phyloP scores from a whole-genome alignment of 1,140 invertebrate species.

The Polypedilum pembai region DNA sequence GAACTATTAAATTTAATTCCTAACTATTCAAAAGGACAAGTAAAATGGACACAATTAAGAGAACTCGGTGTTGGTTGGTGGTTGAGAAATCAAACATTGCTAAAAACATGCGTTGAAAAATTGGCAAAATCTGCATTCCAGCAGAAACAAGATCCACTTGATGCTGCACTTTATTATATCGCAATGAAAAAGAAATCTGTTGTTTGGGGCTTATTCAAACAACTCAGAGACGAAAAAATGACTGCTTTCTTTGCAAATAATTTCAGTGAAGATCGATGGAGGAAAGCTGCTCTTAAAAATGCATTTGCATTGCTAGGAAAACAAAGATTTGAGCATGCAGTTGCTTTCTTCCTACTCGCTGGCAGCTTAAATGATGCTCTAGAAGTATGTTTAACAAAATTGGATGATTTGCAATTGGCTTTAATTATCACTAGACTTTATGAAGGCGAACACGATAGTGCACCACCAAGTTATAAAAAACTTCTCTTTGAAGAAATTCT shows the following conservation, averaged over 20 bases:
- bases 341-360: slow-evolving; percentile 90
- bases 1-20: slow-evolving; percentile 88
- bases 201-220: slow-evolving; percentile 91
- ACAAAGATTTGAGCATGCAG: slow-evolving; percentile 89
- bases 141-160: slow-evolving; percentile 85
- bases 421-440: slow-evolving; percentile 89
- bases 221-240: slow-evolving; percentile 84
- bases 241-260: slow-evolving; percentile 92
- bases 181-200: slow-evolving; percentile 98
- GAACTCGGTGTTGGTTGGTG: slow-evolving; percentile 96
- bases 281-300: slow-evolving; percentile 95
- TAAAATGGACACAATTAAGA: slow-evolving; percentile 85
- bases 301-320: slow-evolving; percentile 93
- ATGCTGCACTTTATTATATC: slow-evolving; percentile 94
- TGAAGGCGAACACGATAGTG: slow-evolving; percentile 68
- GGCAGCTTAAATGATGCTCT: slow-evolving; percentile 90
- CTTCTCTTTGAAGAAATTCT: slow-evolving; percentile 72
- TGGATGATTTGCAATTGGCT: slow-evolving; percentile 93
- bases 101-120: slow-evolving; percentile 84
- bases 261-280: slow-evolving; percentile 87
- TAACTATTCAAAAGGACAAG: slow-evolving; percentile 71
- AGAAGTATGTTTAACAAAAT: slow-evolving; percentile 79
- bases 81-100: slow-evolving; percentile 77
- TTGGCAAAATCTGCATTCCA: slow-evolving; percentile 89
- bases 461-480: slow-evolving; percentile 63